Percentiles rank a stretch among this genome's conserved stretches.
These are phyloP conservation scores for Liolophura sinensis DNA, from an alignment of 1,140 invertebrate species.

Conservation along the genomic window DNA sequence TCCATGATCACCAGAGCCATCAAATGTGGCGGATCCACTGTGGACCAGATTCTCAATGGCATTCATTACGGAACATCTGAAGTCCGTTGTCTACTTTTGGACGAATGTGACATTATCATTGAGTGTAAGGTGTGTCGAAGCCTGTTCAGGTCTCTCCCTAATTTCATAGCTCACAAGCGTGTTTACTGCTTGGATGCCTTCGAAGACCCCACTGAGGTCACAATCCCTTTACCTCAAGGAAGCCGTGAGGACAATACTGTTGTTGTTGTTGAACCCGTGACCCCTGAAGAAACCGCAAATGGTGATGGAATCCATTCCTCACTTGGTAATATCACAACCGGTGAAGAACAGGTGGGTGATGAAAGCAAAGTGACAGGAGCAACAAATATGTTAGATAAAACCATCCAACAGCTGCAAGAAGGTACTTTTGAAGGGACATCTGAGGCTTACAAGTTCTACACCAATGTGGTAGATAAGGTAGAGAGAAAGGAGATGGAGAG, in stretches of 20 bases:
- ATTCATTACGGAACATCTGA: constrained; percentile 48
- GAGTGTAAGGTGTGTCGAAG: constrained; percentile 84
- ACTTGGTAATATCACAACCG: too few relatives aligned
- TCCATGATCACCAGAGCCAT: constrained; percentile 43
- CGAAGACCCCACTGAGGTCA: not conserved
- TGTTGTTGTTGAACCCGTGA: too few relatives aligned
- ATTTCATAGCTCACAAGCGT: constrained; percentile 83
- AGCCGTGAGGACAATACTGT: too few relatives aligned
- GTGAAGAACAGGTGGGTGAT: too few relatives aligned
- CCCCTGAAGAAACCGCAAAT: too few relatives aligned
- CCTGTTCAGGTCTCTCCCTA: constrained; percentile 79
- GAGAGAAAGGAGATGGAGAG: constrained; percentile 14
- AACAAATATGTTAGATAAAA: too few relatives aligned
- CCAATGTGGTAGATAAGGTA: constrained; percentile 33
- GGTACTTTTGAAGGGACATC: constrained; percentile 34
- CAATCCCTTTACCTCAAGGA: too few relatives aligned
- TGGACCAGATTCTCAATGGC: constrained; percentile 43
- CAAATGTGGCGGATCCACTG: constrained; percentile 30
- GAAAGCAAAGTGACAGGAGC: too few relatives aligned
- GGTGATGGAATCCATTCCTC: too few relatives aligned
- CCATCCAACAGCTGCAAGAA: constrained; percentile 18
- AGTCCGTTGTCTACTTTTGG: constrained; percentile 69
- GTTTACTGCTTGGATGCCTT: constrained; percentile 68
- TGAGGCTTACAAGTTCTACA: constrained; percentile 36
- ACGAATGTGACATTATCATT: constrained; percentile 82